Percentiles rank a stretch among this genome's conserved stretches.
phyloP scores from a whole-genome alignment of 2,888 invertebrate genomes.

The Acronicta psi region DNA sequence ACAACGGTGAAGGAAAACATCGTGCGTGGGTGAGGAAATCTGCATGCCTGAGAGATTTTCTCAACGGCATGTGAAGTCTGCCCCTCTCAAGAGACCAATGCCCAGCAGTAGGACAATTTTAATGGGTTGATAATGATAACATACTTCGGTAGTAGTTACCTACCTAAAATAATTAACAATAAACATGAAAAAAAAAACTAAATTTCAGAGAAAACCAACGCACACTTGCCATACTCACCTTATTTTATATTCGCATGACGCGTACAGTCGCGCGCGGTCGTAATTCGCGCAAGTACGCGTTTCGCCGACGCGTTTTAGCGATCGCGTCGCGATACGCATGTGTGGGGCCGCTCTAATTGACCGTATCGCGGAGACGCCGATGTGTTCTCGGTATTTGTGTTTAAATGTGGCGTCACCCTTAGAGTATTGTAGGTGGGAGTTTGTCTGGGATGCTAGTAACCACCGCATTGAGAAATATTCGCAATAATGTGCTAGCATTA shows the following conservation, averaged over 20 bases:
- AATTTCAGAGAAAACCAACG: conserved; percentile 7
- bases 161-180: no score
- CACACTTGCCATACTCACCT: conserved; percentile 1
- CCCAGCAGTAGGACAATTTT: no score
- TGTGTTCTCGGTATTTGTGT: conserved; percentile 45
- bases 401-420: conserved; percentile 35
- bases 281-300: conserved; percentile 36
- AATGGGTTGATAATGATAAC: no score
- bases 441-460: no score
- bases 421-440: conserved; percentile 6
- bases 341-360: conserved; percentile 63
- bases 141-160: no score
- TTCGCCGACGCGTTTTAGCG: conserved; percentile 28
- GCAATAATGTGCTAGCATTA: no score
- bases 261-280: conserved; percentile 15
- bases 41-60: no score
- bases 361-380: conserved; percentile 40
- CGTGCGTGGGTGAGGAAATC: no score
- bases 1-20: no score
- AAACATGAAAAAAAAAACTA: background rate
- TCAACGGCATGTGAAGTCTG: no score
- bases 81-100: no score
- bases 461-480: no score
- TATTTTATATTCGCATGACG: conserved; percentile 40
- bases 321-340: conserved; percentile 65